Conservation (phyloP, 2,113 vertebrate genomes). For the Pachypanchax playfairii region DNA sequence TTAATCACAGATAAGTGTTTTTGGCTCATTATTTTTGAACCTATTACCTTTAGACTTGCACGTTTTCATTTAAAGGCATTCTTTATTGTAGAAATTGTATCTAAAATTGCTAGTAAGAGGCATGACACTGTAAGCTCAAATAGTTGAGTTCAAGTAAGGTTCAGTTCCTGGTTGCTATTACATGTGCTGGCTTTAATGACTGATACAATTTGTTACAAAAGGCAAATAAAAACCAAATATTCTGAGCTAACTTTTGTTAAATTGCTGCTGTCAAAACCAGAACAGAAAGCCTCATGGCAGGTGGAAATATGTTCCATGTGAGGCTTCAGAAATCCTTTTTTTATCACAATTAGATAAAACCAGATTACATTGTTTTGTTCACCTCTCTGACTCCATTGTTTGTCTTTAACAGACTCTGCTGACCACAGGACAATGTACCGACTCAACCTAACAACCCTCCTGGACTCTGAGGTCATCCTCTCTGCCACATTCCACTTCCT, state of each 20-base stretch:
- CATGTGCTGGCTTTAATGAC: slow-evolving; percentile 8
- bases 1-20: slow-evolving; percentile 10
- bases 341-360: too few species aligned
- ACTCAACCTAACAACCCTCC: slow-evolving; percentile 90
- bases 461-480: slow-evolving; percentile 90
- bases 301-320: slow-evolving; percentile 14
- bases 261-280: background rate
- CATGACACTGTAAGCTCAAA: slow-evolving; percentile 4
- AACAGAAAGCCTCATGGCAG: slow-evolving; percentile 13
- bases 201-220: slow-evolving; percentile 15
- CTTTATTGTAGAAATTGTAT: background rate
- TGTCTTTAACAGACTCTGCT: slow-evolving; percentile 56
- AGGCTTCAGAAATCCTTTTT: background rate
- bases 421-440: slow-evolving; percentile 75
- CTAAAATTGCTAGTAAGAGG: background rate
- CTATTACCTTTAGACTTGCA: background rate
- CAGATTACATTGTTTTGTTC: slow-evolving; percentile 9
- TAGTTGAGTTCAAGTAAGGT: slow-evolving; percentile 7
- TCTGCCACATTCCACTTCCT: slow-evolving; percentile 90
- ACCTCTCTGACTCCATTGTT: slow-evolving; percentile 40
- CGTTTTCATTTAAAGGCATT: background rate
- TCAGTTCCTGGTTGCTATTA: background rate
- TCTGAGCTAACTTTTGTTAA: slow-evolving; percentile 4
- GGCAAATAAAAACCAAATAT: slow-evolving; percentile 12
- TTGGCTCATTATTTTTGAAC: slow-evolving; percentile 10